These are phyloP conservation scores for Chloroclystis v-ata DNA, from an alignment of 2,888 invertebrate genomes.

Conservation along the genomic window DNA sequence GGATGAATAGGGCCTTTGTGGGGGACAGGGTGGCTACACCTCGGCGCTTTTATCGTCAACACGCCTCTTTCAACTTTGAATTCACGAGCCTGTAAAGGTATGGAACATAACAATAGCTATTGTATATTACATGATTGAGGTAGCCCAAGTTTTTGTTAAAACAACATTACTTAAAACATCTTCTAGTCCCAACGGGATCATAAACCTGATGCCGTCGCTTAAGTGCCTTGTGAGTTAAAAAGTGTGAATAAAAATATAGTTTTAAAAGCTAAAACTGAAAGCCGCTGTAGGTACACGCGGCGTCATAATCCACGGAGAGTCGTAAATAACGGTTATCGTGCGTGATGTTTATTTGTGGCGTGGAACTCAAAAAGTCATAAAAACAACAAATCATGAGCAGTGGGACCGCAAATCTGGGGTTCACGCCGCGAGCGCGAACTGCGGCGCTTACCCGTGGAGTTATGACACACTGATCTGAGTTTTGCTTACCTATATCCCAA, in stretches of 20 bases:
- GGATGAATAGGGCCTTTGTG: background rate
- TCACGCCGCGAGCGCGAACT: constrained; percentile 8
- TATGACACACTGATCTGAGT: background rate
- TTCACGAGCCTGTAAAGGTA: background rate
- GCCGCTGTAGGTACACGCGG: constrained; percentile 11
- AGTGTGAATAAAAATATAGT: background rate
- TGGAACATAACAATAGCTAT: background rate
- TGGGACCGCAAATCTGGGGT: constrained; percentile 21
- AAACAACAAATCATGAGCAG: constrained; percentile 27
- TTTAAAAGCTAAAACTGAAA: constrained; percentile 12
- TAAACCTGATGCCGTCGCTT: background rate
- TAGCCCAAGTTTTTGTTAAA: background rate
- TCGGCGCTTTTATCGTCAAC: background rate
- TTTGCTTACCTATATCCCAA: too few relatives aligned
- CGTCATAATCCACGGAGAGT: constrained; percentile 17
- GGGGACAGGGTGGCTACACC: background rate
- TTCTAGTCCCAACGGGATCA: background rate
- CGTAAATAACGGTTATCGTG: constrained; percentile 26
- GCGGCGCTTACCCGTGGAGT: background rate
- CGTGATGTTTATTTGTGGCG: constrained; percentile 23
- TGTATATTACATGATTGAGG: background rate
- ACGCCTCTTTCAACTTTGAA: background rate
- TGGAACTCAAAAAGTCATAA: constrained; percentile 25
- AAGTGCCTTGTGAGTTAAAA: background rate
- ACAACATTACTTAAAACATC: background rate